Evolutionary conservation across 2,888 invertebrate species (phyloP).

Genomic region (Ormia ochracea): DNA sequence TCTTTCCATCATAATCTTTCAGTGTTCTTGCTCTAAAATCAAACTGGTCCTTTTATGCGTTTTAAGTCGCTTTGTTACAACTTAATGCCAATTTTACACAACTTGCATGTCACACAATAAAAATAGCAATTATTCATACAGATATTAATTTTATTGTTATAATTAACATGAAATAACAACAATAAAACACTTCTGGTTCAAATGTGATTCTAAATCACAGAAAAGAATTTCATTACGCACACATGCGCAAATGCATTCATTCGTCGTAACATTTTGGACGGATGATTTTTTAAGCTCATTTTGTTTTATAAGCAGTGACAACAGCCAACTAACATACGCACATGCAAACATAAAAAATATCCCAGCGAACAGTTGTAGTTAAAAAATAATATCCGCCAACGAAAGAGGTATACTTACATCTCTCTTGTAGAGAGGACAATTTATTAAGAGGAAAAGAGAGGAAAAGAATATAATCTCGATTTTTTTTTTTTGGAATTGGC

Average conservation of each 20-base stretch:
- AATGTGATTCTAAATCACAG: constrained; percentile 17
- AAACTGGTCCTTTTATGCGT: constrained; percentile 15
- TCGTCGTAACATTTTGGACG: constrained; percentile 1
- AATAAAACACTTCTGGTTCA: constrained; percentile 4
- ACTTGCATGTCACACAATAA: constrained; percentile 14
- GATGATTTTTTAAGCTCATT: not conserved
- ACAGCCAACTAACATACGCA: not conserved
- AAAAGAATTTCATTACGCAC: constrained; percentile 19
- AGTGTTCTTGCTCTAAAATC: constrained; percentile 5
- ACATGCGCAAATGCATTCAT: constrained; percentile 12
- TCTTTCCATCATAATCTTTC: not conserved
- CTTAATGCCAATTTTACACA: constrained; percentile 27
- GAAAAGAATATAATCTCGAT: too few relatives aligned
- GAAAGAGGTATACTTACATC: too few relatives aligned
- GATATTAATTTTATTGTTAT: constrained; percentile 31
- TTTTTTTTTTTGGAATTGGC: too few relatives aligned
- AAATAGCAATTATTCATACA: not conserved
- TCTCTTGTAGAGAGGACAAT: too few relatives aligned
- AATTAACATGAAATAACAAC: constrained; percentile 27
- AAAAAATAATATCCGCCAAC: too few relatives aligned
- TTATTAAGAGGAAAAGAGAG: too few relatives aligned
- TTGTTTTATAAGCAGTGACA: constrained; percentile 22
- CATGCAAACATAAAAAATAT: not conserved
- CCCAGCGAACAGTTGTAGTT: not conserved
- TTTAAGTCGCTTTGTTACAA: constrained; percentile 23